These are phyloP conservation scores for Clarias gariepinus DNA, from an alignment of 2,113 vertebrate species.

Conservation along the genomic window DNA sequence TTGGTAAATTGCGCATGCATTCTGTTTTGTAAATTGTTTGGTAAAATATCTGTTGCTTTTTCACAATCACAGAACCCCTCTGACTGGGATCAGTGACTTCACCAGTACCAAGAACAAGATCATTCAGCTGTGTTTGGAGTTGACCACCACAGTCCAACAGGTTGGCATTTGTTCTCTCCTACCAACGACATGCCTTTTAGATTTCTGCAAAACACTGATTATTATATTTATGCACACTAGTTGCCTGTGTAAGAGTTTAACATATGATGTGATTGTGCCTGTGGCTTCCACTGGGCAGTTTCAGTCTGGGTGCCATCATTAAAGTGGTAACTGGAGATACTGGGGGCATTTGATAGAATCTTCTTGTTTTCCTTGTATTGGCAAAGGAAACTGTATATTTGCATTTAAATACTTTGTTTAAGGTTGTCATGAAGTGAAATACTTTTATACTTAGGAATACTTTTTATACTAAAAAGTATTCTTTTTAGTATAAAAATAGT, in stretches of 20 bases:
- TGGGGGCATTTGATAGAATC: background rate
- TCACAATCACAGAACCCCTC: constrained; percentile 80
- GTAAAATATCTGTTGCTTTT: background rate
- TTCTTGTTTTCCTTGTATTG: background rate
- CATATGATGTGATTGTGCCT: background rate
- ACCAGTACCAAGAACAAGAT: constrained; percentile 96
- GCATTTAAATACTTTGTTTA: background rate
- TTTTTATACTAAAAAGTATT: no score
- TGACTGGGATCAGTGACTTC: constrained; percentile 95
- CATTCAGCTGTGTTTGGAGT: constrained; percentile 95
- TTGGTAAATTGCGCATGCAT: background rate
- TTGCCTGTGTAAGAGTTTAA: background rate
- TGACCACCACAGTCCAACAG: constrained; percentile 97
- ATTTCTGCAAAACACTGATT: background rate
- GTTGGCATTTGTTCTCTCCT: constrained; percentile 69
- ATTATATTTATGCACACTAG: background rate
- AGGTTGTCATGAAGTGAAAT: background rate
- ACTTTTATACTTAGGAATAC: no score
- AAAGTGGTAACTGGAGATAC: background rate
- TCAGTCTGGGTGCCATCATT: background rate
- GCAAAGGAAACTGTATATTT: background rate
- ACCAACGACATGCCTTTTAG: background rate
- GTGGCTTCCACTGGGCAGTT: background rate
- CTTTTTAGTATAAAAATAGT: no score
- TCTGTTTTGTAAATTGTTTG: background rate